Conservation (phyloP, 2,113 vertebrate species). For the Microtus pennsylvanicus region DNA sequence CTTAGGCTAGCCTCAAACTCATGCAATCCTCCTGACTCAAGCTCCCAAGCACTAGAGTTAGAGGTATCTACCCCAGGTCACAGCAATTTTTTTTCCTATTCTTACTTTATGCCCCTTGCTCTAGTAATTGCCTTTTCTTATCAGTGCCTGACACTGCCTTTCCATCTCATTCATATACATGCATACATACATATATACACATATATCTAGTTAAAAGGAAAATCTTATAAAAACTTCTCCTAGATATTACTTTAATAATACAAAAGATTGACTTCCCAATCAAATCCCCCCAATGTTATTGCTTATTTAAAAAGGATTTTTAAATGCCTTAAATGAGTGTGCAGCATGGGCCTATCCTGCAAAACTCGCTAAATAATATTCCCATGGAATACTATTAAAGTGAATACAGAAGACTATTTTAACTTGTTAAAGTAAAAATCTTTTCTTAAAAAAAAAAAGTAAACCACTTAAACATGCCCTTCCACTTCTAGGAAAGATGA, state of each 20-base stretch:
- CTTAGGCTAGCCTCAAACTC: background rate
- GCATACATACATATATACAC: too few species aligned
- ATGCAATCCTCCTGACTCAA: background rate
- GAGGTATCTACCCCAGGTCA: background rate
- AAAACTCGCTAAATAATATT: background rate
- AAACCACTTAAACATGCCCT: background rate
- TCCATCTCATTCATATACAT: background rate
- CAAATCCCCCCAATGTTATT: background rate
- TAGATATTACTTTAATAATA: background rate
- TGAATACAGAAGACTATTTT: background rate
- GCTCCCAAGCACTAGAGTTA: background rate
- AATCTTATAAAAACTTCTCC: background rate
- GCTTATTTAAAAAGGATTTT: background rate
- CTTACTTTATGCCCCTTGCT: background rate
- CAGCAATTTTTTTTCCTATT: background rate
- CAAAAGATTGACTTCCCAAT: background rate
- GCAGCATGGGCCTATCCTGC: background rate
- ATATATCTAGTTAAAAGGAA: background rate
- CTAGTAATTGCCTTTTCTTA: background rate
- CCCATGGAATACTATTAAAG: background rate
- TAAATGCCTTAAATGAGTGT: background rate
- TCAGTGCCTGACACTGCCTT: background rate
- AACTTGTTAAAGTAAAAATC: conserved; percentile 20
- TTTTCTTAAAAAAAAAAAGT: background rate
- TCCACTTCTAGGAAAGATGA: background rate